A percentile compares a stretch with the other conserved stretches of the same genome.
Conservation (phyloP, 2,888 invertebrate species). For the Macaria notata region DNA sequence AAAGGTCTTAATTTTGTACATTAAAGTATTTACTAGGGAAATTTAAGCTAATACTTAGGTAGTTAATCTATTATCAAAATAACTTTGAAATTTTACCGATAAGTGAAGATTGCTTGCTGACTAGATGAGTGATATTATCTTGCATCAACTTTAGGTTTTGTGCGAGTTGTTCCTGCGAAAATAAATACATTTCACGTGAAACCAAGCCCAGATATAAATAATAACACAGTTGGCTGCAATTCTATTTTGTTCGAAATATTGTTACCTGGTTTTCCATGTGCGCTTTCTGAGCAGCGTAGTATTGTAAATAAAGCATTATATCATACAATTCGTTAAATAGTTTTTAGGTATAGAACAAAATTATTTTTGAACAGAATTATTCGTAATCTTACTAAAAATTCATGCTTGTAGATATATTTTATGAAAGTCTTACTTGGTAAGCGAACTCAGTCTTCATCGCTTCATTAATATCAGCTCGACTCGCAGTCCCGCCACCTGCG, state of each 20-base stretch:
- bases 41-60: no score
- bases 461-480: constrained; percentile 60
- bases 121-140: constrained; percentile 66
- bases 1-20: no score
- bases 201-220: no score
- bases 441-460: constrained; percentile 75
- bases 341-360: no score
- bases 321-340: no score
- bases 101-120: constrained; percentile 66
- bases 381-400: no score
- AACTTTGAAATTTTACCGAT: constrained; percentile 51
- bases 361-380: no score
- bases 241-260: background rate
- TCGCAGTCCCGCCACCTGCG: constrained; percentile 63
- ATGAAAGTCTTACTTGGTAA: constrained; percentile 55
- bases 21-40: no score
- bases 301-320: background rate
- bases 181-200: constrained; percentile 3
- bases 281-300: constrained; percentile 25
- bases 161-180: constrained; percentile 67
- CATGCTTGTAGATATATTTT: no score
- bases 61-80: no score
- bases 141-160: constrained; percentile 68
- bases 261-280: constrained; percentile 25
- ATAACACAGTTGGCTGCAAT: no score